Percentiles rank a stretch among this genome's conserved stretches.
Evolutionary conservation across 2,797 vertebrate species (phyloP).

Genomic region (Menidia menidia): DNA sequence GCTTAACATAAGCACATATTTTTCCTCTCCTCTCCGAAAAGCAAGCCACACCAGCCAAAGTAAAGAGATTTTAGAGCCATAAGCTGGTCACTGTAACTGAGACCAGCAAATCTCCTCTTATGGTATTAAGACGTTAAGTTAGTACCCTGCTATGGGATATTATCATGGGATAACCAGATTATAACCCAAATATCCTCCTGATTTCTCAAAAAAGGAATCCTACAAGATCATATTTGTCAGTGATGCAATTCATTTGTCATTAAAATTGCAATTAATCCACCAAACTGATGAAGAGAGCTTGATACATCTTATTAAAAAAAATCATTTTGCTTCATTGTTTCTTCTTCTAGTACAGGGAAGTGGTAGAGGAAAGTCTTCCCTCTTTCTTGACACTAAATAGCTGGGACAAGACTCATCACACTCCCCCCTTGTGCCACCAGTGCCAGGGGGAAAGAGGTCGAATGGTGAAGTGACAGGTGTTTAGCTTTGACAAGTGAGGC

Average conservation of each 20-base stretch:
- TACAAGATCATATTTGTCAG: slow-evolving; percentile 49
- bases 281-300: neutral
- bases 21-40: slow-evolving; percentile 12
- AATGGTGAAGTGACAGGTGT: slow-evolving; percentile 69
- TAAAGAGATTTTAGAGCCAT: slow-evolving; percentile 59
- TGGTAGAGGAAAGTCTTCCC: slow-evolving; percentile 6
- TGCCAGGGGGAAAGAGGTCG: slow-evolving; percentile 33
- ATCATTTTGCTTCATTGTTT: neutral
- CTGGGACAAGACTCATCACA: slow-evolving; percentile 46
- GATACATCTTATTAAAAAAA: neutral
- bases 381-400: slow-evolving; percentile 52
- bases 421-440: slow-evolving; percentile 3
- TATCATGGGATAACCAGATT: slow-evolving; percentile 72
- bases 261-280: no score
- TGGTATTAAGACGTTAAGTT: slow-evolving; percentile 69
- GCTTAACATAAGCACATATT: slow-evolving; percentile 45
- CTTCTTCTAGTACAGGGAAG: slow-evolving; percentile 14
- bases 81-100: slow-evolving; percentile 67
- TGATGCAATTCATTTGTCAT: slow-evolving; percentile 23
- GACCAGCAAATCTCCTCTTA: slow-evolving; percentile 71
- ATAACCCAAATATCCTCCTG: slow-evolving; percentile 65
- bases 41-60: slow-evolving; percentile 38
- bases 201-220: slow-evolving; percentile 42
- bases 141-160: slow-evolving; percentile 60
- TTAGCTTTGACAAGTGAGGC: slow-evolving; percentile 60